A percentile compares a stretch with the other conserved stretches of the same genome.
Evolutionary conservation across 2,113 vertebrate species (phyloP).

Genomic region (Nesogale talazaci): DNA sequence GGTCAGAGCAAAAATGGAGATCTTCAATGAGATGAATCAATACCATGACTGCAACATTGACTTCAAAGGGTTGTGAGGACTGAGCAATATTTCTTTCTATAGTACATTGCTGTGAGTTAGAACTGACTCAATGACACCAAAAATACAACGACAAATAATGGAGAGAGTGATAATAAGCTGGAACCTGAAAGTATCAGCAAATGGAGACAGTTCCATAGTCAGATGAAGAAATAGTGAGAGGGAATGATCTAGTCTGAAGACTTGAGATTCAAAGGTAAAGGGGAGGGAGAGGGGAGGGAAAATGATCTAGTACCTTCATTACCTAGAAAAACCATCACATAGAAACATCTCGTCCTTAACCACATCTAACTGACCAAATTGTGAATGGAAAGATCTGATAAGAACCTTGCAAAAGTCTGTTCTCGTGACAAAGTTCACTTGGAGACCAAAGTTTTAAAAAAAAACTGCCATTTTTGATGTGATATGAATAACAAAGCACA

Average conservation of each 20-base stretch:
- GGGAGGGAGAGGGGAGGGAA: background rate
- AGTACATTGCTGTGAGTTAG: too few relatives aligned
- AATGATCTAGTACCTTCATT: background rate
- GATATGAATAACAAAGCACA: too few relatives aligned
- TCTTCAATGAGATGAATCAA: too few relatives aligned
- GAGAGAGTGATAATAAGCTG: background rate
- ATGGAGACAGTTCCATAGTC: background rate
- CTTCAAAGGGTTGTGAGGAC: too few relatives aligned
- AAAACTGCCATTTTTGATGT: too few relatives aligned
- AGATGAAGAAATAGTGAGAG: background rate
- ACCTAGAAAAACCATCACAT: constrained; percentile 43
- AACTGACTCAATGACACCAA: background rate
- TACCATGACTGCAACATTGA: too few relatives aligned
- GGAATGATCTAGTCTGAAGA: background rate
- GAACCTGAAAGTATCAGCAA: background rate
- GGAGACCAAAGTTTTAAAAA: background rate
- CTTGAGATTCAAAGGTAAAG: accelerated
- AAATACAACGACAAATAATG: too few relatives aligned
- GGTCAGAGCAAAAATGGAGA: too few relatives aligned
- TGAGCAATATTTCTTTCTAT: too few relatives aligned
- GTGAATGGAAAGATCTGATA: background rate
- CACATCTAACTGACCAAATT: constrained; percentile 40
- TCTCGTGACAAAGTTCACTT: constrained; percentile 5
- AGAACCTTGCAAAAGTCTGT: constrained; percentile 26
- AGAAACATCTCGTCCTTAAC: background rate